Base-by-base conservation (phyloP, 2,797 vertebrate species). In the Phaenicophaeus curvirostris region DNA sequence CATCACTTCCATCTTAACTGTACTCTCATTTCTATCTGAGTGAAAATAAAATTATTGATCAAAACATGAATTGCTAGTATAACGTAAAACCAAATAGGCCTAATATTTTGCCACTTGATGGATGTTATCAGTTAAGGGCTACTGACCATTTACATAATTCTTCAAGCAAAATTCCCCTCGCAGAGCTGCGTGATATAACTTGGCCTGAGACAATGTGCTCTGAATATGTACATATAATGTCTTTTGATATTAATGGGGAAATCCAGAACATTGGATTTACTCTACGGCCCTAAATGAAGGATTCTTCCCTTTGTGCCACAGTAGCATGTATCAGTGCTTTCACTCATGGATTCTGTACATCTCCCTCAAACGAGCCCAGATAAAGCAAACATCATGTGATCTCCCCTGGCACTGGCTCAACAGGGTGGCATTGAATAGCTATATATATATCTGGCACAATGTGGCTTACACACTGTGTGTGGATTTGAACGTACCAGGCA, bases 361-460 rank as follows among this genome's bases (percentile, higher is more conserved):
- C 88, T 93, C 94, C 94, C 75, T 71, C 90, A 89, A 95, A 90
- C 91, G 88, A 96, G 95, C 94, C 93, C 95, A 94, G 85, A 96
- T 96, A 96, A 93, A 94, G 95, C 86, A 33, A 24, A 84, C 73
- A 58, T 57, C 89, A 86, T 2, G 87, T 93, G 91, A 87, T 87
- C 37, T 74, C 81, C 75, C 37, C 92, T 94, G 94, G 93, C 90
- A 96, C 74, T 58, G 81, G 86, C 94, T 97, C 96, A 96, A 88
- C 86, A 80, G 93, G 84, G 90, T 94, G 95, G 89, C 85, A 91
- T 65, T 85, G 90, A 97, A 54, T 81, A 93, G 94, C 85, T 94
- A 95, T 93, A 94, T 94, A 92, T 94, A 92, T 94, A 91, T 97
- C 95, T 96, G 95, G 96, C 95, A 97, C 93, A 91, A 91, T 54